Base-by-base conservation (phyloP, 2,888 invertebrate genomes). In the Ormyrus rosae region DNA sequence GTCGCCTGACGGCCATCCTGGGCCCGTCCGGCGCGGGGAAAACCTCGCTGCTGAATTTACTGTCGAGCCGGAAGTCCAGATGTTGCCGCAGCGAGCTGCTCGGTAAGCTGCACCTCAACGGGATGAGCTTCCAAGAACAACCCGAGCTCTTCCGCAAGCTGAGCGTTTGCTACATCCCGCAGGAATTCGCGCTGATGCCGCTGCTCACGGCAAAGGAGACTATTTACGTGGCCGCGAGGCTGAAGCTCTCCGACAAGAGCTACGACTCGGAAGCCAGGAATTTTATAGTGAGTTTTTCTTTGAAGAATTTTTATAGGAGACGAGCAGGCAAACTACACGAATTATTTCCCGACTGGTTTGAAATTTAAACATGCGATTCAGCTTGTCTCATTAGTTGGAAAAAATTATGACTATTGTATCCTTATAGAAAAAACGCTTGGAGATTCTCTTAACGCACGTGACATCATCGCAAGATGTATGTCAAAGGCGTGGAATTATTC, bases 11-110 rank as follows among this genome's bases (percentile, higher is more conserved):
- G 0, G 94, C 93, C 63, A 93, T 95, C 51, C 88, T 95, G 2
- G 95, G 95, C 0, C 94, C 94, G 6, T 95, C 95, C 0, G 95
- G 95, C 0, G 95, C 95, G 0, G 95, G 96, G 9, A 96, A 96
- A 87, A 94, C 96, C 0, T 94, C 96, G 0, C 91, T 96, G 4
- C 92, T 96, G 84, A 95, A 95, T 87, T 94, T 96, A 81, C 90
- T 96, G 67, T 94, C 95, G 0, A 95, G 95, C 58, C 93, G 94
- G 0, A 67, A 56, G 8, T 19, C 89, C 94, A 9, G 60, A 4
- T 48, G 48, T 34, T 11, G 46, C 0, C n/a, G 19, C 19, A 53
- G 11, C 45, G 8, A 34, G 0, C 8, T 75, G 5, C 51, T 55
- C 93, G 77, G 78, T 2, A 53, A 9, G 0, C 55, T 81, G 4